phyloP scores from a whole-genome alignment of 2,113 vertebrate genomes.

The Stegastes partitus region DNA sequence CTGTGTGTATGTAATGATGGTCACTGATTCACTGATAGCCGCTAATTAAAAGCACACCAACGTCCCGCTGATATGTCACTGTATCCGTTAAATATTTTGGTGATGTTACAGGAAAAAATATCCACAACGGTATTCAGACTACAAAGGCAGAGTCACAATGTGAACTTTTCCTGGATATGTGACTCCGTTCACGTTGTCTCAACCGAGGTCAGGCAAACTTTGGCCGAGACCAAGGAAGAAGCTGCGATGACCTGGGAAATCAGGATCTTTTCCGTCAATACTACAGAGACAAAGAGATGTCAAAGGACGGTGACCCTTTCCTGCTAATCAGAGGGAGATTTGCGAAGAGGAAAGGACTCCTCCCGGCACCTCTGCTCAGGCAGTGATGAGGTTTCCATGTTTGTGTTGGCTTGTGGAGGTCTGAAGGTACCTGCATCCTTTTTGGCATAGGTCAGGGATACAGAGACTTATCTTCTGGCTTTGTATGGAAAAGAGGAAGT shows the following conservation, averaged over 20 bases:
- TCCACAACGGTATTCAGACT: constrained; percentile 17
- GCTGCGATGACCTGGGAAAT: constrained; percentile 62
- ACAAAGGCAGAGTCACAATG: constrained; percentile 54
- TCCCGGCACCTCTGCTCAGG: constrained; percentile 62
- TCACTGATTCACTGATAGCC: neutral
- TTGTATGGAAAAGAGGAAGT: constrained; percentile 30
- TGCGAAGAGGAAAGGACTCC: constrained; percentile 70
- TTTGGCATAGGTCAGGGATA: constrained; percentile 49
- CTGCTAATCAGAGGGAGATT: constrained; percentile 72
- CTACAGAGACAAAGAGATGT: constrained; percentile 78
- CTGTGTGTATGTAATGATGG: neutral
- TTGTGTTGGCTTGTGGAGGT: constrained; percentile 70
- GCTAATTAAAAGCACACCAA: neutral
- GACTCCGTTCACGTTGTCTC: constrained; percentile 33
- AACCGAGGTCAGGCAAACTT: constrained; percentile 31
- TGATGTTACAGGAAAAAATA: constrained; percentile 22
- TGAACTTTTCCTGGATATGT: constrained; percentile 78
- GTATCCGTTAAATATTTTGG: constrained; percentile 2
- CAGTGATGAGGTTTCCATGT: constrained; percentile 77
- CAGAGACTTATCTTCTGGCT: constrained; percentile 36
- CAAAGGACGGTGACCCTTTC: constrained; percentile 73
- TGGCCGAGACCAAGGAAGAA: constrained; percentile 51
- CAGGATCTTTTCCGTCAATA: constrained; percentile 71
- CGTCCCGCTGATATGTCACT: neutral
- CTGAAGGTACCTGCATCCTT: constrained; percentile 63